Base-by-base conservation (phyloP, 2,113 vertebrate species). In the Cynoglossus semilaevis region DNA sequence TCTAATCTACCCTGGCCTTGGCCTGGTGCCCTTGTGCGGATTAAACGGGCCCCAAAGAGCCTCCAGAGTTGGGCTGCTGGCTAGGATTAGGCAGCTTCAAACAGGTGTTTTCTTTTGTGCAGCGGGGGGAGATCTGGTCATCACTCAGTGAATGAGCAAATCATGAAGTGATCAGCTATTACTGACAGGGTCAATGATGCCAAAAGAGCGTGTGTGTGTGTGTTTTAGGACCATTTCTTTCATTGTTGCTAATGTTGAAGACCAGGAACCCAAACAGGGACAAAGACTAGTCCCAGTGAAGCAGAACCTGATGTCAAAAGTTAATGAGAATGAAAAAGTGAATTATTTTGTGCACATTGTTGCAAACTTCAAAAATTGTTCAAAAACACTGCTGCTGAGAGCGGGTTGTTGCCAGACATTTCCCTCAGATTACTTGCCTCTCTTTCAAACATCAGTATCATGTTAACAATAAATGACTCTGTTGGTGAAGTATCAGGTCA, bases 21-120 rank as follows among this genome's bases (percentile, higher is more conserved):
- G 85, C 83, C 79, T 5, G 11, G 58, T 78, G 84, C 85, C 76
- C 74, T 69, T 51, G 60, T 50, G 65, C 5, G 37, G 81, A 81
- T 88, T 88, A 84, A 55, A 52, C 13, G 1, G 77, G 51, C 58
- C 73, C 74, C 70, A 18, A 15, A 57, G 60, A 71, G 60, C 60
- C 53, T 37, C 17, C 42, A 71, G 72, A 72, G 61, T 82, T 56
- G 64, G 56, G 75, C 79, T 43, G 70, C 76, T 84, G 76, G 62
- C 64, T 15, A 48, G 82, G 86, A 89, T 88, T 89, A 89, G 60
- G 61, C 46, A 67, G 60, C 70, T 75, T 77, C 75, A 72, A 82
- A 83, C 85, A 88, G 85, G 84, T 89, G 87, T 85, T 83, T 85
- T 77, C 82, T 72, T 83, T 86, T 89, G 82, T 87, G 67, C 40